Evolutionary conservation across 2,113 vertebrate species (phyloP).

Genomic region (Burhinus bistriatus): DNA sequence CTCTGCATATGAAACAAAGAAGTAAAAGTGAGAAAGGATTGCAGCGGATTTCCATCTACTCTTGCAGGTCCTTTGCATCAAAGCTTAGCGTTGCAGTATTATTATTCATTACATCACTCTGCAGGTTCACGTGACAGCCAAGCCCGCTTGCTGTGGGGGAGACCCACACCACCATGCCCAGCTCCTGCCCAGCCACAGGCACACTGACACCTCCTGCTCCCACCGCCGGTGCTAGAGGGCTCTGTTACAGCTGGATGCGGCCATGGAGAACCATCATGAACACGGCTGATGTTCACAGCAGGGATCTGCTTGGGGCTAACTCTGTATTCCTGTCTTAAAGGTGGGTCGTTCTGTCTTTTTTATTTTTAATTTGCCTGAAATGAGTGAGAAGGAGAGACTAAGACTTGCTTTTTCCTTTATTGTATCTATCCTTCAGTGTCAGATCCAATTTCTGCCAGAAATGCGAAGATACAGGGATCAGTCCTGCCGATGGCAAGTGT

Average conservation of each 20-base stretch:
- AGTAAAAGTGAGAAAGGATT: background rate
- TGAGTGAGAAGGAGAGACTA: background rate
- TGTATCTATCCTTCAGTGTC: background rate
- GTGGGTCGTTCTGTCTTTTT: background rate
- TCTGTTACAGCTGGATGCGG: background rate
- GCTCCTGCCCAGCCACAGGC: background rate
- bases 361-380: background rate
- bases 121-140: background rate
- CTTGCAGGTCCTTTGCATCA: background rate
- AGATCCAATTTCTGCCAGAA: background rate
- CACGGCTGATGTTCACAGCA: background rate
- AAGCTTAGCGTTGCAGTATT: background rate
- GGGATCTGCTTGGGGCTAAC: too few relatives aligned
- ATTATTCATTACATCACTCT: fast-evolving
- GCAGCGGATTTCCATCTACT: fast-evolving
- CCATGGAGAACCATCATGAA: fast-evolving
- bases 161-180: background rate
- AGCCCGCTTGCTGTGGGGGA: fast-evolving
- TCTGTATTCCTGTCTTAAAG: background rate
- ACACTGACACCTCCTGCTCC: background rate
- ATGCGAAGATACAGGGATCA: fast-evolving
- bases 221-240: background rate
- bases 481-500: background rate
- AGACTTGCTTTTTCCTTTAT: background rate
- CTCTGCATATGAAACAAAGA: background rate